Percentiles rank a stretch among this genome's conserved stretches.
Evolutionary conservation across 2,797 vertebrate genomes (phyloP).

Genomic region (Brachyrhaphis roseni): DNA sequence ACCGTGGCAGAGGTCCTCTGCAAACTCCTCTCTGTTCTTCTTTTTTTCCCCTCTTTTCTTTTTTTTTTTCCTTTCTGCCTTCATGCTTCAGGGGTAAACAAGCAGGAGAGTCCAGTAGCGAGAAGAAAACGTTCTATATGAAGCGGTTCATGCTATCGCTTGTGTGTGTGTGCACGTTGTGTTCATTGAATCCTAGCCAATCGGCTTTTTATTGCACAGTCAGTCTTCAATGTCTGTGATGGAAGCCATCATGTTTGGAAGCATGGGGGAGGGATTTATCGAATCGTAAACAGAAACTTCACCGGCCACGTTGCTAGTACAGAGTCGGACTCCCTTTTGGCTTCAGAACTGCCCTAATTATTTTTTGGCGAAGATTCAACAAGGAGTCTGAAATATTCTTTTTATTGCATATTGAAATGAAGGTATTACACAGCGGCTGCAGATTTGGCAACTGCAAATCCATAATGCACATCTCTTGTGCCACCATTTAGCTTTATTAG

Average conservation of each 20-base stretch:
- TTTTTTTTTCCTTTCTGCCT: constrained; percentile 23
- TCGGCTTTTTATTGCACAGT: constrained; percentile 48
- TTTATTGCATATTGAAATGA: neutral
- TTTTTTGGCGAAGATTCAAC: neutral
- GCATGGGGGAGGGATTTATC: constrained; percentile 27
- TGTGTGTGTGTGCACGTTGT: constrained; percentile 45
- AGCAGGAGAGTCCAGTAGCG: constrained; percentile 60
- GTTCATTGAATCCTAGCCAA: constrained; percentile 59
- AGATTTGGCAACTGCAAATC: neutral
- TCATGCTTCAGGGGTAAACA: constrained; percentile 79
- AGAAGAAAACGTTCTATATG: constrained; percentile 73
- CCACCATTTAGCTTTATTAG: neutral
- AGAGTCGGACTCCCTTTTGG: neutral
- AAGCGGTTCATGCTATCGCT: constrained; percentile 48
- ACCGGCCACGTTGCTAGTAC: no score
- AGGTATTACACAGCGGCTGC: neutral
- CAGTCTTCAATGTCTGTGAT: constrained; percentile 50
- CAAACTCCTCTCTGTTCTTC: constrained; percentile 54
- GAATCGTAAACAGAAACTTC: neutral
- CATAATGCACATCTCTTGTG: neutral
- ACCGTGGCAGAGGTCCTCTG: constrained; percentile 71
- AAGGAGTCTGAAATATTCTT: neutral
- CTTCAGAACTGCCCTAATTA: neutral
- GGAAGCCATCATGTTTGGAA: constrained; percentile 44
- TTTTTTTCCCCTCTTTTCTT: neutral